phyloP scores from a whole-genome alignment of 2,888 invertebrate species.

The Helobdella robusta region DNA sequence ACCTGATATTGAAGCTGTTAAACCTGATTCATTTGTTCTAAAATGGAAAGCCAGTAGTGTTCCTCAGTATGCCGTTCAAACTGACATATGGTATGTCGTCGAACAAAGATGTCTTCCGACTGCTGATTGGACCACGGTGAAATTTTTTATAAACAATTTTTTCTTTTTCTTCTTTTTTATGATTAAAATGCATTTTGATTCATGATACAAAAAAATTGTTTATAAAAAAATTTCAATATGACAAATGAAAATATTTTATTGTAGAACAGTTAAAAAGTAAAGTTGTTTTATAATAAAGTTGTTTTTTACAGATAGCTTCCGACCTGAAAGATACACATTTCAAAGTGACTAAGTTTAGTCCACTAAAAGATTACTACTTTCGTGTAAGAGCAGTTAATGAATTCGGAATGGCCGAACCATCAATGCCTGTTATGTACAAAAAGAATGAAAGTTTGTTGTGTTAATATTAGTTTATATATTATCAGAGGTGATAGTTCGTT shows the following conservation, averaged over 20 bases:
- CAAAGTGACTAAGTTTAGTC: slow-evolving; percentile 26
- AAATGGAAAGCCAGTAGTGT: slow-evolving; percentile 91
- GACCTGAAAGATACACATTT: slow-evolving; percentile 34
- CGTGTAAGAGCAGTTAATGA: slow-evolving; percentile 90
- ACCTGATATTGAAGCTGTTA: slow-evolving; percentile 85
- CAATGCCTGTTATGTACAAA: slow-evolving; percentile 55
- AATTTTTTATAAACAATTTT: too few species aligned
- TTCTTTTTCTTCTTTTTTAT: too few species aligned
- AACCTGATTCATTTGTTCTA: slow-evolving; percentile 73
- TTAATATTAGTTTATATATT: too few species aligned
- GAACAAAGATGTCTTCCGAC: slow-evolving; percentile 63
- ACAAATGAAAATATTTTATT: too few species aligned
- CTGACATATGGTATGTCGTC: slow-evolving; percentile 76
- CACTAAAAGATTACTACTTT: slow-evolving; percentile 76
- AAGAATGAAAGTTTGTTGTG: slow-evolving; percentile 31
- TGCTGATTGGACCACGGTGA: slow-evolving; percentile 40
- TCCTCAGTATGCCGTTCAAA: slow-evolving; percentile 63
- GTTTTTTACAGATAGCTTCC: slow-evolving; percentile 34
- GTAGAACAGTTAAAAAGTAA: too few species aligned
- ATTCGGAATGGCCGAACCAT: slow-evolving; percentile 89
- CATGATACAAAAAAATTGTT: too few species aligned
- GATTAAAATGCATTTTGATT: too few species aligned
- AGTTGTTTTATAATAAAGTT: too few species aligned
- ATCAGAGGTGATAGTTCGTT: too few species aligned
- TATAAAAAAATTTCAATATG: too few species aligned